phyloP scores from a whole-genome alignment of 2,797 vertebrate genomes.

The Rhyacichthys aspro region DNA sequence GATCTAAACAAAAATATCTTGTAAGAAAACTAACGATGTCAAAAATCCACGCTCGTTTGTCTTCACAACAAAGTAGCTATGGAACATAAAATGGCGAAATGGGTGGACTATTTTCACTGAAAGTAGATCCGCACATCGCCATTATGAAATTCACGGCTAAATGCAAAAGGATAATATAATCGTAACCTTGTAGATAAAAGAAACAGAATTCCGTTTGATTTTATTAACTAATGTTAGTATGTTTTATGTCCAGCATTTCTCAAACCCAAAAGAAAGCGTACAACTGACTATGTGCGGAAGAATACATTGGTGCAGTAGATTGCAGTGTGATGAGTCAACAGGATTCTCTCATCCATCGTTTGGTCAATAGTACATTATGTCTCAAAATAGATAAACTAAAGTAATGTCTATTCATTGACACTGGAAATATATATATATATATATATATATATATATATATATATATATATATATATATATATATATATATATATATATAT shows the following conservation, averaged over 20 bases:
- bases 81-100: conserved; percentile 81
- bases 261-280: neutral
- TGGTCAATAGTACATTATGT: neutral
- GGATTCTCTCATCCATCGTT: neutral
- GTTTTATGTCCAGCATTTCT: neutral
- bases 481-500: no score
- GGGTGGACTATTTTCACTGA: conserved; percentile 69
- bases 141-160: rapidly evolving
- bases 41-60: neutral
- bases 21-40: rapidly evolving
- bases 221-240: neutral
- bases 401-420: no score
- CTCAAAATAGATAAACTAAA: no score
- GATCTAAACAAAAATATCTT: neutral
- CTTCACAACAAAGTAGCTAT: conserved; percentile 64
- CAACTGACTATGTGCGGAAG: conserved; percentile 49
- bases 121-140: conserved; percentile 66
- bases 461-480: no score
- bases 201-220: neutral
- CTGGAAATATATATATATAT: no score
- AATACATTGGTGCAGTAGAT: conserved; percentile 58
- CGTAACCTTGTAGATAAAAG: neutral
- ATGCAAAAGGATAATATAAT: neutral
- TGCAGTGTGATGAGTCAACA: conserved; percentile 12
- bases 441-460: no score